A percentile compares a stretch with the other conserved stretches of the same genome.
Conservation (phyloP, 2,888 invertebrate species). For the Rambutsinella grinnellia region DNA sequence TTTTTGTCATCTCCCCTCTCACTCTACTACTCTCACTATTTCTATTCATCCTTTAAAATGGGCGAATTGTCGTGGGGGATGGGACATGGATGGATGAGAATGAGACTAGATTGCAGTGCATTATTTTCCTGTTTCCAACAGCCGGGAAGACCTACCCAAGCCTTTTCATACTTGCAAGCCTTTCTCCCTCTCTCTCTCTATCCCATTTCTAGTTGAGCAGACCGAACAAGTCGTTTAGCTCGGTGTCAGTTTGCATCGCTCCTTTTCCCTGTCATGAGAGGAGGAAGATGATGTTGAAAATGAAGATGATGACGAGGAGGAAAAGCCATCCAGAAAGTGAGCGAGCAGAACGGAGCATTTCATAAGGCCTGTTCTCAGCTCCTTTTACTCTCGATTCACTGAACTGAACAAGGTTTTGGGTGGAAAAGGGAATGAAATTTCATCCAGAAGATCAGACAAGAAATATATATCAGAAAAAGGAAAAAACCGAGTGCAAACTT, state of each 20-base stretch:
- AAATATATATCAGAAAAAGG: too few species aligned
- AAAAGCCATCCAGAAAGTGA: not conserved
- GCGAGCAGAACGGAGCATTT: not conserved
- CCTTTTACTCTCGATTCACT: conserved; percentile 20
- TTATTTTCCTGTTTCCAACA: too few species aligned
- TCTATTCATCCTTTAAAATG: conserved; percentile 33
- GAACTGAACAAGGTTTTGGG: conserved; percentile 19
- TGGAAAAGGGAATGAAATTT: conserved; percentile 43
- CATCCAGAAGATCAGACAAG: conserved; percentile 6
- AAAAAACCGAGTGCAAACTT: not conserved
- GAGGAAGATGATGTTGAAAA: conserved; percentile 26
- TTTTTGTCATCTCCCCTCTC: not conserved
- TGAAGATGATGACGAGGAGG: conserved; percentile 24
- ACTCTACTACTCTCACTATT: conserved; percentile 1
- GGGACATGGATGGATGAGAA: not conserved
- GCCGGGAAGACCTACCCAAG: too few species aligned
- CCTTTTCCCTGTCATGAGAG: conserved; percentile 37
- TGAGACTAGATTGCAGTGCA: too few species aligned
- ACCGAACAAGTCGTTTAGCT: conserved; percentile 42
- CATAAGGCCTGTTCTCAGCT: not conserved
- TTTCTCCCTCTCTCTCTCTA: conserved; percentile 1
- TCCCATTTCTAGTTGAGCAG: conserved; percentile 26
- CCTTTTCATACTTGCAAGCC: not conserved
- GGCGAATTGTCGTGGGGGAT: conserved; percentile 19
- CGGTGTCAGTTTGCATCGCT: conserved; percentile 52